These are phyloP conservation scores for Oscheius myriophilus DNA, from an alignment of 2,888 invertebrate genomes.

Conservation along the genomic window DNA sequence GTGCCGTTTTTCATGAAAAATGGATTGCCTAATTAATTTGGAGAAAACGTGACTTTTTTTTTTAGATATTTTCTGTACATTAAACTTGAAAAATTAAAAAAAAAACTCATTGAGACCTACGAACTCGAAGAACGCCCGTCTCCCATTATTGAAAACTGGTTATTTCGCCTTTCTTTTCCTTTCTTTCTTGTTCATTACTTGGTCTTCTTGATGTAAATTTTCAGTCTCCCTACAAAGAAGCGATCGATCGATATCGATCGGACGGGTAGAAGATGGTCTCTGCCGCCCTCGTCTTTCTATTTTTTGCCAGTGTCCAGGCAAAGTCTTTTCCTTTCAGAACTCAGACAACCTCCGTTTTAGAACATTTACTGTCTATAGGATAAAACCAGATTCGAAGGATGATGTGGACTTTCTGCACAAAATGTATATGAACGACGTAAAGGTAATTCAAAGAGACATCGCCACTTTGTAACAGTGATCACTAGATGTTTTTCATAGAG, in stretches of 20 bases:
- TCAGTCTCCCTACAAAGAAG: neutral
- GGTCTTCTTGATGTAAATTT: neutral
- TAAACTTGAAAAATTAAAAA: no score
- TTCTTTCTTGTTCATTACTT: neutral
- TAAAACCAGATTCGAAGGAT: conserved; percentile 41
- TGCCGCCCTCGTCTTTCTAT: conserved; percentile 7
- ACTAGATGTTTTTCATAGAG: neutral
- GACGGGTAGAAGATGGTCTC: conserved; percentile 17
- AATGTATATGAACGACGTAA: conserved; percentile 42
- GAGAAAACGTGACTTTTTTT: no score
- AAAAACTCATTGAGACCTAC: no score
- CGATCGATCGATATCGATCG: neutral
- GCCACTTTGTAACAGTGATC: neutral
- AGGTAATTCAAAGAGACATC: conserved; percentile 25
- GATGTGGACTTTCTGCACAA: conserved; percentile 44
- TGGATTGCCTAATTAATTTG: no score
- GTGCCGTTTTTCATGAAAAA: no score
- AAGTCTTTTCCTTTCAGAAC: conserved; percentile 11
- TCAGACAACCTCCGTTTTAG: conserved; percentile 34
- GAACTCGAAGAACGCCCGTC: no score
- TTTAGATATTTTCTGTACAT: no score
- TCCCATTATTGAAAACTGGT: no score
- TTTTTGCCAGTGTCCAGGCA: neutral
- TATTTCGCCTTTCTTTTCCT: no score
- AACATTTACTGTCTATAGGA: conserved; percentile 48